These are phyloP conservation scores for Fissipunctia ypsillon DNA, from an alignment of 2,888 invertebrate genomes.

Conservation along the genomic window DNA sequence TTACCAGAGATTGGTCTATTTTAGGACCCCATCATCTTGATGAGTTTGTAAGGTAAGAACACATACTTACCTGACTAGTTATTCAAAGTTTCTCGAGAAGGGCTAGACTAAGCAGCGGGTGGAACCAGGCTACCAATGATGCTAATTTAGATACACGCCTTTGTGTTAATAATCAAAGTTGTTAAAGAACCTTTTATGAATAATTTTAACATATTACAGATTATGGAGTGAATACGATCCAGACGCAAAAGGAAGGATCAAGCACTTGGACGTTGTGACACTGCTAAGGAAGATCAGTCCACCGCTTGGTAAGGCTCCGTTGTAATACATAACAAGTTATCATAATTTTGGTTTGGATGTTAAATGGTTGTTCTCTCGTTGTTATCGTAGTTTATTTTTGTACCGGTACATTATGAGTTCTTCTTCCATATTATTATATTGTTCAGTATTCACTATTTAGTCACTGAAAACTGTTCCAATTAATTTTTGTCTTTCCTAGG, in stretches of 20 bases:
- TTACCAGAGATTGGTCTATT: conserved; percentile 99
- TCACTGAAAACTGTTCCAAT: not conserved
- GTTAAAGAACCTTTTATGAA: not conserved
- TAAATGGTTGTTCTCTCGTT: not conserved
- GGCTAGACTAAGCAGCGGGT: not conserved
- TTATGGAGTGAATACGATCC: conserved; percentile 99
- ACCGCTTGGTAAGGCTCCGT: conserved; percentile 92
- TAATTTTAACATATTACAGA: conserved; percentile 78
- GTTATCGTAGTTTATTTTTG: not conserved
- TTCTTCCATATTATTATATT: not conserved
- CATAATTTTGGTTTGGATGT: not conserved
- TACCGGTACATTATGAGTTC: not conserved
- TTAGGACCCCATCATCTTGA: conserved; percentile 99
- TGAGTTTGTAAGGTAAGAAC: conserved; percentile 95
- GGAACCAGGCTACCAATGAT: not conserved
- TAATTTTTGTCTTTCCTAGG: conserved; percentile 87
- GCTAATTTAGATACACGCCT: not conserved
- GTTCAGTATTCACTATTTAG: not conserved
- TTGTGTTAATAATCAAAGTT: not conserved
- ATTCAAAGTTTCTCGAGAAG: not conserved
- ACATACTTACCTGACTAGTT: not conserved
- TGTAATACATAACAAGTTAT: not conserved
- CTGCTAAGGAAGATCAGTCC: conserved; percentile 99
- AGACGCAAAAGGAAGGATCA: conserved; percentile 99
- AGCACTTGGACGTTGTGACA: conserved; percentile 99